Conservation (phyloP, 2,888 invertebrate genomes). For the Drosophila greeni region DNA sequence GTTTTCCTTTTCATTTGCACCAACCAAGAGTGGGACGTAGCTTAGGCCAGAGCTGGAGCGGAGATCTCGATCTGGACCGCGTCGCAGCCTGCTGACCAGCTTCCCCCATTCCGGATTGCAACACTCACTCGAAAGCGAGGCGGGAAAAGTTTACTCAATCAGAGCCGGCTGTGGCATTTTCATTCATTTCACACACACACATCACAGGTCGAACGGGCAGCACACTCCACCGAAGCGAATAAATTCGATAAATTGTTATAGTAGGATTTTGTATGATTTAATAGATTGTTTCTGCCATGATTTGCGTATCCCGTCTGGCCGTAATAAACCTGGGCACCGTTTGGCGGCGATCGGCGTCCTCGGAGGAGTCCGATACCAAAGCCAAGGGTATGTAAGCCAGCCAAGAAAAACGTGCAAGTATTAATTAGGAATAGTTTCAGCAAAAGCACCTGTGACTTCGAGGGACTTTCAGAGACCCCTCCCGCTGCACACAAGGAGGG, state of each 20-base stretch:
- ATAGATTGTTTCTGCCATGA: conserved; percentile 23
- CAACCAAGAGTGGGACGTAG: conserved; percentile 16
- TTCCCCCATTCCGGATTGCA: conserved; percentile 56
- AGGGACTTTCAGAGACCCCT: conserved; percentile 12
- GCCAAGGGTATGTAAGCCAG: conserved; percentile 7
- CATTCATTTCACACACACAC: conserved; percentile 12
- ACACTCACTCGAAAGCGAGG: conserved; percentile 53
- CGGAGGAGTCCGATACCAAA: conserved; percentile 1
- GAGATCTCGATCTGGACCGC: conserved; percentile 27
- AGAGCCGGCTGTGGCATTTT: conserved; percentile 16
- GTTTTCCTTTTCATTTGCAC: conserved; percentile 65
- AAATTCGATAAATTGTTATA: conserved; percentile 12
- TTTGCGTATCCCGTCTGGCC: conserved; percentile 30
- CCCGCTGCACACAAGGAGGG: conserved; percentile 15
- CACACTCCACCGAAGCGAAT: neutral
- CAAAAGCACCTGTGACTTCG: neutral
- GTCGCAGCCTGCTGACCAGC: conserved; percentile 52
- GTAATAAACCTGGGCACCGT: conserved; percentile 22
- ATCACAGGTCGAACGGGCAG: neutral
- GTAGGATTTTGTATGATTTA: conserved; percentile 11
- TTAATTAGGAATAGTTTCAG: neutral
- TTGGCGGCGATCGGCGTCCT: conserved; percentile 8
- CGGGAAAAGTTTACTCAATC: conserved; percentile 55
- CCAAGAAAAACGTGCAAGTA: accelerated
- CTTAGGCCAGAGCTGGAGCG: neutral